These are phyloP conservation scores for Choristoneura rosaceana DNA, from an alignment of 2,888 invertebrate genomes.

Conservation along the genomic window DNA sequence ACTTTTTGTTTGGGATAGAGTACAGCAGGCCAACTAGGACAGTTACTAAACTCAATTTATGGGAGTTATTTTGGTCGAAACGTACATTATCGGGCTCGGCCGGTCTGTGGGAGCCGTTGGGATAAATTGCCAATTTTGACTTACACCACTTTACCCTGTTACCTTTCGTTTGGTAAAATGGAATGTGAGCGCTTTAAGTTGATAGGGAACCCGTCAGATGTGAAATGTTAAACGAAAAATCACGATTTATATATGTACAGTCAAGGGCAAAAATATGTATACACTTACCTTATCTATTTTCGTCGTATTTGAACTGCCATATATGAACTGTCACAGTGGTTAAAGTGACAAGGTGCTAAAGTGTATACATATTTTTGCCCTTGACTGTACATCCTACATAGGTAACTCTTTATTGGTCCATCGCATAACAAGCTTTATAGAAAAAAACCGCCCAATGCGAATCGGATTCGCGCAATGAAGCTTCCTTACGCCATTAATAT, in stretches of 20 bases:
- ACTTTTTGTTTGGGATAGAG: slow-evolving; percentile 48
- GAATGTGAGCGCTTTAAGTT: slow-evolving; percentile 19
- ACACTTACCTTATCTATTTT: no score
- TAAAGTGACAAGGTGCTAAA: no score
- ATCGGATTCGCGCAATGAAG: no score
- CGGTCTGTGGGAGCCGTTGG: slow-evolving; percentile 50
- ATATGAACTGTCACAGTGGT: no score
- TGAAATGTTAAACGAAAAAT: slow-evolving; percentile 2
- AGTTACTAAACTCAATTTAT: slow-evolving; percentile 73
- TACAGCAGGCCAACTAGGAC: slow-evolving; percentile 52
- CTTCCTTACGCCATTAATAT: no score
- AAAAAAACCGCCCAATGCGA: neutral
- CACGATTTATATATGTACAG: no score
- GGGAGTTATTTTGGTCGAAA: slow-evolving; percentile 67
- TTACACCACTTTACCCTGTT: slow-evolving; percentile 59
- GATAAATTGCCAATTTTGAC: slow-evolving; percentile 79
- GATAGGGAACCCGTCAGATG: slow-evolving; percentile 13
- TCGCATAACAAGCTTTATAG: no score
- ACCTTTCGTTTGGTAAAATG: slow-evolving; percentile 28
- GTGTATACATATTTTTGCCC: no score
- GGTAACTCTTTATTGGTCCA: no score
- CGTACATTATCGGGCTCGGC: slow-evolving; percentile 66
- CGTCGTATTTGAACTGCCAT: no score
- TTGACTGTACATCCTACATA: no score
- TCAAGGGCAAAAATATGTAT: no score